Base-by-base conservation (phyloP, 2,113 vertebrate genomes). In the Steatornis caripensis region DNA sequence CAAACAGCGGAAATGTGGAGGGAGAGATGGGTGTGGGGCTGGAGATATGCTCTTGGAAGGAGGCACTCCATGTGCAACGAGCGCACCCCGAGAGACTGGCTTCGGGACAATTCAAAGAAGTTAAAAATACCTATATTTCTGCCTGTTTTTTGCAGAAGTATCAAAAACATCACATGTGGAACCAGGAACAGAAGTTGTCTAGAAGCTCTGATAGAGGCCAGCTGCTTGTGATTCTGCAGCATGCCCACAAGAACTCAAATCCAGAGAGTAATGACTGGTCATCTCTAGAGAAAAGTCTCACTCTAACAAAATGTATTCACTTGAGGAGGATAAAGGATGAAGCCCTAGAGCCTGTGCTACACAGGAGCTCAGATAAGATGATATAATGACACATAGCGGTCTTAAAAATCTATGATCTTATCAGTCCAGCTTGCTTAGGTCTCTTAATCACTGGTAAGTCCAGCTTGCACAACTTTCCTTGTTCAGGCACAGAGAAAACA, bases 341-440 rank as follows among this genome's bases (percentile, higher is more conserved):
- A 79, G 54, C 66, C 87, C 84, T 60, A 83, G 39, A 74, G 82
- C 45, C 87, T 65, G 54, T 34, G 32, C 65, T 91, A 61, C 70
- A 88, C 69, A 76, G 89, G 61, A 95, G 83, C 89, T 87, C 72
- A 64, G 51, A 71, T 66, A 78, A 90, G 60, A 89, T 36, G 68
- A 87, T 69, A 70, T 10, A 65, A 93, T 70, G 78, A 87, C 58
- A 79, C n/a, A 43, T 4, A 82, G 29, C 34, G 49, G 61, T 76
- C 81, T 76, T 90, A 93, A 97, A 97, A 89, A 76, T 77, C 74
- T 43, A 16, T 84, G 68, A 78, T 81, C 21, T 66, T 87, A 89
- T 71, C 92, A 89, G 71, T 74, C 20, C 37, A 84, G 10, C 49
- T 82, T 64, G 49, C 39, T 94, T 60, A 71, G 37, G 77, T 93